A percentile compares a stretch with the other conserved stretches of the same genome.
Conservation (phyloP, 2,888 invertebrate genomes). For the Temnothorax unifasciatus region DNA sequence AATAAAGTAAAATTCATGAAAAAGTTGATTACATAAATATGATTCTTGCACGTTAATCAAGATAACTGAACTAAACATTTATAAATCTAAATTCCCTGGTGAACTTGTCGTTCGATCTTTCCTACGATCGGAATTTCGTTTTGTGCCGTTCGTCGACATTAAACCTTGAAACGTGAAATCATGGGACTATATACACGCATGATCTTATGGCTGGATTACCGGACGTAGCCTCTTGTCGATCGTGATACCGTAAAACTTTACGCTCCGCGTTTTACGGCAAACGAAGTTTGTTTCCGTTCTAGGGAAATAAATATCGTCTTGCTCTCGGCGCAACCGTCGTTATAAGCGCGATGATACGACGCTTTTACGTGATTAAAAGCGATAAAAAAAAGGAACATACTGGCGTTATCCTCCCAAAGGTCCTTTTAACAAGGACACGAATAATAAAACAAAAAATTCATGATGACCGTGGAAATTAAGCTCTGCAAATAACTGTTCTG, state of each 20-base stretch:
- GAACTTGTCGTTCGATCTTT: constrained; percentile 4
- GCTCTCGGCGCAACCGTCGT: background rate
- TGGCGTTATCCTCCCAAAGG: background rate
- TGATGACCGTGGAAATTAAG: constrained; percentile 19
- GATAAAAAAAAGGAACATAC: background rate
- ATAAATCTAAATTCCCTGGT: background rate
- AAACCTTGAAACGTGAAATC: constrained; percentile 3
- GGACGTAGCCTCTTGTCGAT: background rate
- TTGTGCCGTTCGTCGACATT: background rate
- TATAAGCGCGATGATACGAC: constrained; percentile 6
- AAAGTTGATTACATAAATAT: background rate
- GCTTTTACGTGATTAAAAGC: background rate
- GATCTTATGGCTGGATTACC: background rate
- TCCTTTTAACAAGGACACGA: background rate
- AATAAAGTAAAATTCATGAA: background rate
- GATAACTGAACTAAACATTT: background rate
- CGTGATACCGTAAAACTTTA: constrained; percentile 25
- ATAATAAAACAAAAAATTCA: background rate
- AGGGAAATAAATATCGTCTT: constrained; percentile 31
- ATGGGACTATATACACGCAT: background rate
- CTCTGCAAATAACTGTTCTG: background rate
- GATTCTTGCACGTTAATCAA: background rate
- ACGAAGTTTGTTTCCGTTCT: constrained; percentile 14
- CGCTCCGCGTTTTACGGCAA: background rate
- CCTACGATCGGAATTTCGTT: constrained; percentile 17